Percentiles rank a stretch among this genome's conserved stretches.
Evolutionary conservation across 2,797 vertebrate species (phyloP).

Genomic region (Clarias fuscus): DNA sequence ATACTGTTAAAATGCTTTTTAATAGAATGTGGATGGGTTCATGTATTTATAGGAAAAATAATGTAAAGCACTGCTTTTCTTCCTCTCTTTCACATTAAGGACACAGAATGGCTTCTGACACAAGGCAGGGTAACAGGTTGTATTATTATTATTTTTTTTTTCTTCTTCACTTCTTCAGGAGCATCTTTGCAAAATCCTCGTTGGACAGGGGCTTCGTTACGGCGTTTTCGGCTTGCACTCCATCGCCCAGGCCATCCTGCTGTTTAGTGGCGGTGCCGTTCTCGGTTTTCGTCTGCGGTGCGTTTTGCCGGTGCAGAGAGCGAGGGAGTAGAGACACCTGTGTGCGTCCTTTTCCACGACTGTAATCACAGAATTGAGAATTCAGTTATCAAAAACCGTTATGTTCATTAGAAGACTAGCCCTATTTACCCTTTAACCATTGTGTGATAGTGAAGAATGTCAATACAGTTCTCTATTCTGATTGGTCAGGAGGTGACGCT

Average conservation of each 20-base stretch:
- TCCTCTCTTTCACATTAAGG: slow-evolving; percentile 65
- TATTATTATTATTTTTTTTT: not conserved
- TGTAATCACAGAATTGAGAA: slow-evolving; percentile 57
- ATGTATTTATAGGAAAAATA: slow-evolving; percentile 59
- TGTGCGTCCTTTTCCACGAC: slow-evolving; percentile 91
- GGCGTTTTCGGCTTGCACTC: slow-evolving; percentile 41
- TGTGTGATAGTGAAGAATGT: not conserved
- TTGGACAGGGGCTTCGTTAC: slow-evolving; percentile 87
- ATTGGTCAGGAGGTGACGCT: not conserved
- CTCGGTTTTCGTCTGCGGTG: slow-evolving; percentile 73
- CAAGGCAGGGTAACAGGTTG: slow-evolving; percentile 65
- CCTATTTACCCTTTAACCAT: not conserved
- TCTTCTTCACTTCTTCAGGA: slow-evolving; percentile 86
- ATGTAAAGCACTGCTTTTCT: slow-evolving; percentile 41
- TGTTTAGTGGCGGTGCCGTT: slow-evolving; percentile 80
- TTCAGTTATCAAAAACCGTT: not conserved
- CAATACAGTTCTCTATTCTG: not conserved
- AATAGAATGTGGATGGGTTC: slow-evolving; percentile 38
- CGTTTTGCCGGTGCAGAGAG: slow-evolving; percentile 81
- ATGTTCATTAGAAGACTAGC: not conserved
- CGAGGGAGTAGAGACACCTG: slow-evolving; percentile 91
- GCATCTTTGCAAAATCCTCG: slow-evolving; percentile 95
- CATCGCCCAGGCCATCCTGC: slow-evolving; percentile 42
- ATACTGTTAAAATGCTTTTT: slow-evolving; percentile 47
- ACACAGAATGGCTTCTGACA: slow-evolving; percentile 79